These are phyloP conservation scores for Ptychodera flava DNA, from an alignment of 35 echinoderm and acorn worm genomes.

Conservation along the genomic window DNA sequence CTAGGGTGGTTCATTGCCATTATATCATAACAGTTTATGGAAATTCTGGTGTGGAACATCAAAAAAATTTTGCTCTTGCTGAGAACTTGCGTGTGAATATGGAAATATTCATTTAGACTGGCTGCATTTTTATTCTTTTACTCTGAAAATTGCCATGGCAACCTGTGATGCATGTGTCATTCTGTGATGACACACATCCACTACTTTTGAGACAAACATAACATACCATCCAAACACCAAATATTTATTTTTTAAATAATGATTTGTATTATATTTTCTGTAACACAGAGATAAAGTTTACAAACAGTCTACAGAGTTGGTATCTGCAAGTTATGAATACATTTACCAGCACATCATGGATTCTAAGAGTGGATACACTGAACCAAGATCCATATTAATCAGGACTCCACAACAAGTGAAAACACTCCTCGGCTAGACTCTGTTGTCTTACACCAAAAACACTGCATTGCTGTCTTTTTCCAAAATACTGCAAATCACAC, in stretches of 20 bases:
- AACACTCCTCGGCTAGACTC: slow-evolving; percentile 6
- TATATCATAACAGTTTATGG: too few species aligned
- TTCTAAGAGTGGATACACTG: slow-evolving; percentile 52
- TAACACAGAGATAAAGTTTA: slow-evolving; percentile 75
- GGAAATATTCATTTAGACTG: too few species aligned
- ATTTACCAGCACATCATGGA: slow-evolving; percentile 53
- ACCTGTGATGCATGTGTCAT: neutral
- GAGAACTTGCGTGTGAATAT: too few species aligned
- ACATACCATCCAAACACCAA: neutral
- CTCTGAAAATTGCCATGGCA: neutral
- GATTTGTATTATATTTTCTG: slow-evolving; percentile 4
- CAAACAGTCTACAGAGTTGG: slow-evolving; percentile 35
- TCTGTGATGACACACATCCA: neutral
- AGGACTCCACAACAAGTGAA: slow-evolving; percentile 86
- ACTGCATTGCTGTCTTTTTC: too few species aligned
- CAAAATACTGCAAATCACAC: too few species aligned
- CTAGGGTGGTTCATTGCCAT: too few species aligned
- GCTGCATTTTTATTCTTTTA: too few species aligned
- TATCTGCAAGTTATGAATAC: slow-evolving; percentile 72
- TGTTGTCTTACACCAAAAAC: too few species aligned
- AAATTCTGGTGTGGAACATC: too few species aligned
- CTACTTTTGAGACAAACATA: neutral
- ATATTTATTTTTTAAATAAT: neutral
- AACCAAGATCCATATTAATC: slow-evolving; percentile 47
- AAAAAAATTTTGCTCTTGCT: too few species aligned